Evolutionary conservation across 2,888 invertebrate species (phyloP).

Genomic region (Tolmerus cingulatus): DNA sequence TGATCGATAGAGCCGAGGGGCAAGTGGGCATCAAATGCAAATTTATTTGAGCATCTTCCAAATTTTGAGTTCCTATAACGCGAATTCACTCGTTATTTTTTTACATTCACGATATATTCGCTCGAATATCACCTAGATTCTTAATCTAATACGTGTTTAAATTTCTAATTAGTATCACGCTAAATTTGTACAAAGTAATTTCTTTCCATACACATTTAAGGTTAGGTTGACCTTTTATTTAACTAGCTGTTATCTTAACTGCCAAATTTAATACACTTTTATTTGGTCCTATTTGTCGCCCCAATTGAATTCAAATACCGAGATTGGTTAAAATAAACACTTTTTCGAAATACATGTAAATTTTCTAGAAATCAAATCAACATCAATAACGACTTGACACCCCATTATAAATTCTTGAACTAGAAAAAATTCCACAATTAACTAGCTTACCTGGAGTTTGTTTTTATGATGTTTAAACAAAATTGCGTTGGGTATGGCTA

Average conservation of each 20-base stretch:
- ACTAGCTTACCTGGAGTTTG: not conserved
- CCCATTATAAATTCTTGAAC: not conserved
- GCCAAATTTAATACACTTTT: not conserved
- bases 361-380: not conserved
- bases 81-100: too few species aligned
- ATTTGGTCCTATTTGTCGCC: not conserved
- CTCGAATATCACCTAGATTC: not conserved
- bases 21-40: too few species aligned
- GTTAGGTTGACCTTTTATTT: not conserved
- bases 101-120: too few species aligned
- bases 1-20: too few species aligned
- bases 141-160: not conserved
- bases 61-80: too few species aligned
- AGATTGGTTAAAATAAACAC: not conserved
- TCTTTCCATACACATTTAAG: not conserved
- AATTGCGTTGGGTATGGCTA: not conserved
- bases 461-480: not conserved
- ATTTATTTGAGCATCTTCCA: too few species aligned
- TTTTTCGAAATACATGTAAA: not conserved
- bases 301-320: not conserved
- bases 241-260: not conserved
- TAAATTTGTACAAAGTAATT: not conserved
- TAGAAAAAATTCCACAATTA: not conserved
- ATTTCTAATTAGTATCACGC: not conserved
- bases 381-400: not conserved